phyloP scores from a whole-genome alignment of 2,113 vertebrate species.

The Calyptomena viridis region DNA sequence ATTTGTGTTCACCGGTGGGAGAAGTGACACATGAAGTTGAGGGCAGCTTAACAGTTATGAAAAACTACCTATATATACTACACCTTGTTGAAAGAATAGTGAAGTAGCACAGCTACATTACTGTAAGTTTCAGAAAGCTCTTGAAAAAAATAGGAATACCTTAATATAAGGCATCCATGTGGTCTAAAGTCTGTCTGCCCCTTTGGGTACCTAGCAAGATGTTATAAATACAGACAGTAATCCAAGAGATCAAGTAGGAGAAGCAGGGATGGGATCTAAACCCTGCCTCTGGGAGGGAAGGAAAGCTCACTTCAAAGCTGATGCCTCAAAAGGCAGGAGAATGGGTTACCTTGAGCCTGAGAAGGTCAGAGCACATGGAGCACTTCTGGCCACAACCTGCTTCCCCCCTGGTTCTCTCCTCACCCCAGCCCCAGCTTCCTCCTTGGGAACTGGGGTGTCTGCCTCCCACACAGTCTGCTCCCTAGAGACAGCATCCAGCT shows the following conservation, averaged over 20 bases:
- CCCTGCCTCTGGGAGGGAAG: background rate
- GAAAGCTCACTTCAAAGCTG: background rate
- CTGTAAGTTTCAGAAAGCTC: background rate
- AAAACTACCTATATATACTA: background rate
- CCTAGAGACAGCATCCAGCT: background rate
- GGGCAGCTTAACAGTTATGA: background rate
- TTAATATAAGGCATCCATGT: background rate
- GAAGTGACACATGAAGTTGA: background rate
- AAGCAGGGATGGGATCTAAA: background rate
- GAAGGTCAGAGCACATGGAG: background rate
- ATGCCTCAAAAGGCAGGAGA: background rate
- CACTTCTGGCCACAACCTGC: background rate
- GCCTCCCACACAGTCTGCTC: fast-evolving
- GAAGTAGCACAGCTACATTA: background rate
- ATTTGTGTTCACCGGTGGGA: background rate
- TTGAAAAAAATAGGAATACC: background rate
- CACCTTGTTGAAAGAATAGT: background rate
- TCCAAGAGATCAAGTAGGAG: background rate
- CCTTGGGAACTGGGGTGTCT: fast-evolving
- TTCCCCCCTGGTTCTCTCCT: background rate
- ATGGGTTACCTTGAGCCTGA: background rate
- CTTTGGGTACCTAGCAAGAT: background rate
- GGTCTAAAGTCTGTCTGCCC: background rate
- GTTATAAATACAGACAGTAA: background rate
- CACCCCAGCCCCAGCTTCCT: fast-evolving